Evolutionary conservation across 2,797 vertebrate genomes (phyloP), one percentile per base, ranked within the genome.

Genomic region (Coreius guichenoti): DNA sequence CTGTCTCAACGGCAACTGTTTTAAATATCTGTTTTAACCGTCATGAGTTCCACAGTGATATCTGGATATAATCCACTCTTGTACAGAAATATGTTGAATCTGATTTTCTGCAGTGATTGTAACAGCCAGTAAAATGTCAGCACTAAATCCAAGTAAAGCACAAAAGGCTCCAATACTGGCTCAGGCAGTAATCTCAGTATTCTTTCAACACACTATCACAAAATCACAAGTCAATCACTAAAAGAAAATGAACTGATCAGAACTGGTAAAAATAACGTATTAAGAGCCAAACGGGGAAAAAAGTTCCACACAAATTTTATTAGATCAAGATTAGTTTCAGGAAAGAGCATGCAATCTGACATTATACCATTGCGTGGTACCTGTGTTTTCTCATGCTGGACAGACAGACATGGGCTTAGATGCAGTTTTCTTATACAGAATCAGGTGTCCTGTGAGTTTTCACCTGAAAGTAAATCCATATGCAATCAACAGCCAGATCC

Each of bases 121-220:
- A 72, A 85, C 74, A 8, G 83, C 83, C 83, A 80, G 76, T 63
- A 80, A 85, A 85, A 72, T 63, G 76, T 85, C 83, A 85, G 54
- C 67, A 29, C 21, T 73, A 72, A 72, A 85, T 72, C 83, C 83
- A 85, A 80, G 54, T 78, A 85, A 85, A 79, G 83, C 83, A 85
- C 83, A 80, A 51, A 72, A 73, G 43, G 29, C 54, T 85, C 68
- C 83, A 85, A 29, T 45, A 61, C 39, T 80, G 76, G 67, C 76
- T 79, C 45, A 70, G 26, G 56, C 36, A 65, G 68, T 82, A 78
- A 65, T 79, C 68, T 76, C 63, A 61, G 49, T 81, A 77, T 81
- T 76, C 80, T 81, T 74, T 86, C 69, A 76, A 86, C 72, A 67
- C 61, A 67, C 84, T 67, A 86, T 86, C 58, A 80, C 61, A 74